Conservation (phyloP, 1,140 invertebrate species). For the Metopolophium dirhodum region DNA sequence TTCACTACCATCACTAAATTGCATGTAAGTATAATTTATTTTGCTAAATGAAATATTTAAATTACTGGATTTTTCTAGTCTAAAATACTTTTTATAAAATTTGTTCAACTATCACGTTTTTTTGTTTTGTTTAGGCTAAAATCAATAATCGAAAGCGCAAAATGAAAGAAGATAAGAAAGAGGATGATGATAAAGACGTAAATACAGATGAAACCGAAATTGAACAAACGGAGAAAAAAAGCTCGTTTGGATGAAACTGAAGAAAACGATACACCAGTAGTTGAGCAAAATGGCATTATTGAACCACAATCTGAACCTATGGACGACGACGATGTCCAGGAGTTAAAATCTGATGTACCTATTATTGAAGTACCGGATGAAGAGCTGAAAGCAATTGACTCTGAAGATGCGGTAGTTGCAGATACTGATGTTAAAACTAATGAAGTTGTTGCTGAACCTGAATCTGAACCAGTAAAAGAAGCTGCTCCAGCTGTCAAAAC, state of each 20-base stretch:
- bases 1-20: constrained; percentile 59
- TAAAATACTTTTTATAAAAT: not conserved
- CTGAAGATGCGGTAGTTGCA: not conserved
- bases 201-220: constrained; percentile 55
- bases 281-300: constrained; percentile 61
- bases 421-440: not conserved
- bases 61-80: not conserved
- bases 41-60: not conserved
- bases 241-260: constrained; percentile 60
- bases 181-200: constrained; percentile 58
- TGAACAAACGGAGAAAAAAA: constrained; percentile 58
- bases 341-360: not conserved
- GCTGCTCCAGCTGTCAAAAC: constrained; percentile 57
- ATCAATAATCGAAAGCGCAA: constrained; percentile 58
- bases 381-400: not conserved
- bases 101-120: not conserved
- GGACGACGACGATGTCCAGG: constrained; percentile 47
- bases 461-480: constrained; percentile 58
- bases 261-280: constrained; percentile 62
- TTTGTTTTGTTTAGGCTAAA: constrained; percentile 31
- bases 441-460: not conserved
- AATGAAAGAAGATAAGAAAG: constrained; percentile 61
- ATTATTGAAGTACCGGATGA: not conserved
- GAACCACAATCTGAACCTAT: constrained; percentile 60
- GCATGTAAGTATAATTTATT: constrained; percentile 58